Percentiles rank a stretch among this genome's conserved stretches.
Evolutionary conservation across 2,888 invertebrate genomes (phyloP).

Genomic region (Chromoteleia sp.): DNA sequence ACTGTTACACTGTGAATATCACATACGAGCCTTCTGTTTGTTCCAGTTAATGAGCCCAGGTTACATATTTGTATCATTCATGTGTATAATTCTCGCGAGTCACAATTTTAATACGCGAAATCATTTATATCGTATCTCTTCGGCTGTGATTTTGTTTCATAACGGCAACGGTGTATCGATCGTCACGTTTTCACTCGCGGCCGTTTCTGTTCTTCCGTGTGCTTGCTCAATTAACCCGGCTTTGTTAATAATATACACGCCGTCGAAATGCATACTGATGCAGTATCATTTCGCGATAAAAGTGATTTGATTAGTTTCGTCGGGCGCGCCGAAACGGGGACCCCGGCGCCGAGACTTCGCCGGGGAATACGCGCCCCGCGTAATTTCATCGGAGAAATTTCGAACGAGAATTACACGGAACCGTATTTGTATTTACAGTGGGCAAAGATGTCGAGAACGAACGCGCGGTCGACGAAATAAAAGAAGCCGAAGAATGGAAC

Average conservation of each 20-base stretch:
- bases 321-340: conserved; percentile 5
- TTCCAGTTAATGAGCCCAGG: conserved; percentile 58
- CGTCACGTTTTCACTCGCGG: conserved; percentile 30
- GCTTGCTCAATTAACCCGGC: conserved; percentile 52
- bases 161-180: conserved; percentile 27
- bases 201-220: conserved; percentile 33
- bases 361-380: conserved; percentile 13
- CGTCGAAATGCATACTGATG: conserved; percentile 63
- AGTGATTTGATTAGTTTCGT: conserved; percentile 48
- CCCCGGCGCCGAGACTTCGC: conserved; percentile 6
- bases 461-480: conserved; percentile 35
- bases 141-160: conserved; percentile 43
- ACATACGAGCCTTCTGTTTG: conserved; percentile 57
- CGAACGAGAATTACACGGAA: conserved; percentile 26
- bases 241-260: conserved; percentile 57
- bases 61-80: conserved; percentile 58
- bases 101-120: conserved; percentile 39
- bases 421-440: conserved; percentile 47
- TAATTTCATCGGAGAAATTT: conserved; percentile 38
- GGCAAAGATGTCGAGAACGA: neutral
- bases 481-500: conserved; percentile 24
- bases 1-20: conserved; percentile 60
- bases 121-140: conserved; percentile 26
- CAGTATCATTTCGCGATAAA: conserved; percentile 58
- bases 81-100: conserved; percentile 51